Base-by-base conservation (phyloP, 2,113 vertebrate species). In the Microtus montanus region DNA sequence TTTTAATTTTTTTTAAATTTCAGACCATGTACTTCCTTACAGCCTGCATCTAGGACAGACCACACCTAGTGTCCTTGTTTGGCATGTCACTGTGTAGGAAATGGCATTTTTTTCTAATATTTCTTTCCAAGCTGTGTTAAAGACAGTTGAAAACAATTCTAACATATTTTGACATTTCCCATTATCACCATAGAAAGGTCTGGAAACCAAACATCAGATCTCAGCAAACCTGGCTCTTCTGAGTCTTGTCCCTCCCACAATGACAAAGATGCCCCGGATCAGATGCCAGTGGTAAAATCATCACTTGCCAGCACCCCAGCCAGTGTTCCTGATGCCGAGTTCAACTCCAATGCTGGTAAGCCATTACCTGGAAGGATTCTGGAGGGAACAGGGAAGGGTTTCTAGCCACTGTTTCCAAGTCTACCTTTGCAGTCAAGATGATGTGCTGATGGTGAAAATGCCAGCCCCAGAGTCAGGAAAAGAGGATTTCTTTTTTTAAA, bases 91-190 rank as follows among this genome's bases (percentile, higher is more conserved):
- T 20, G 54, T 24, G 7, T 66, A 96, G 96, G 3, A 80, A 93
- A 84, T 92, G 47, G 30, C 96, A 88, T 91, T 90, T 75, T 75
- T 96, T 96, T 68, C 97, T 97, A 92, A 97, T 97, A 73, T 97
- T 96, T 1, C 33, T 97, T 26, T 94, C 84, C 11, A 98, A 97
- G 80, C 52, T 91, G 0, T 2, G 44, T 2, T 98, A 98, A 83
- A 96, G 84, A 96, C 90, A 75, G 92, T 95, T 75, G 98, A 98
- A 33, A 98, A 75, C 91, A 97, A 87, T 82, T 93, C 8, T 75
- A 20, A 92, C 66, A 3, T 98, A 3, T 58, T 41, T 99, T 93
- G 98, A 98, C 96, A 98, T 97, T 85, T 15, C 47, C 98, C 98
- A 24, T 95, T 98, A 98, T 71, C 96, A 92, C 58, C 96, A 93